Base-by-base conservation (phyloP, 1,140 invertebrate species). In the Drosophila orosa region DNA sequence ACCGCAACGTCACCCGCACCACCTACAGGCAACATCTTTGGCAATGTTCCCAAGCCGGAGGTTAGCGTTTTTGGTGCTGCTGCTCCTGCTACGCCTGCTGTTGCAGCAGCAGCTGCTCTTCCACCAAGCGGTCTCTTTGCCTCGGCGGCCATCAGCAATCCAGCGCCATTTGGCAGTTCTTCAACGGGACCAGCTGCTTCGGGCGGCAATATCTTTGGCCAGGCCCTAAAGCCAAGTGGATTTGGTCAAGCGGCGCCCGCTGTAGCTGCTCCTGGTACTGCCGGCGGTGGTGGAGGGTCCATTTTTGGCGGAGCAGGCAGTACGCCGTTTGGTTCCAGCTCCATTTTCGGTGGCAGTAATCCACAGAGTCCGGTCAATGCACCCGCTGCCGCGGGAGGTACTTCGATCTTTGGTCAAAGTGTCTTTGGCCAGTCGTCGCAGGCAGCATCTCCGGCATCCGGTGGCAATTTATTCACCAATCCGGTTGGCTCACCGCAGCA, bases 41-140 rank as follows among this genome's bases (percentile, higher is more conserved):
- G 85, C 5, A 83, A 54, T 56, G 75, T 91, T 2, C 82, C 90
- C 0, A 91, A 91, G 42, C 78, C 91, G 6, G 90, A 91, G 47
- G 61, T 59, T 9, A 91, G 78, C 2, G 80, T 87, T 4, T 92
- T 92, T 72, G 90, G 81, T 8, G 6, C 33, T 5, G 15, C 66
- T 27, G 12, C 63, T 22, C 19, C 57, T 27, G 7, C 76, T 0
- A 10, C 71, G 2, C 42, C 77, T 22, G 35, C 68, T 31, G 29
- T 59, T 35, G 24, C 68, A 5, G 24, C 68, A 31, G 24, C 68
- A 5, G 24, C 68, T 2, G 25, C 69, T 9, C 24, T 74, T 3
- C 74, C 87, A 5, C 80, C 84, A 5, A 73, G 52, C 13, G 90
- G 85, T 1, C 71, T 89, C 6, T 92, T 92, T 77, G 83, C 79